Evolutionary conservation across 2,113 vertebrate genomes (phyloP), one percentile per base, ranked within the genome.

Genomic region (Hippocampus zosterae): DNA sequence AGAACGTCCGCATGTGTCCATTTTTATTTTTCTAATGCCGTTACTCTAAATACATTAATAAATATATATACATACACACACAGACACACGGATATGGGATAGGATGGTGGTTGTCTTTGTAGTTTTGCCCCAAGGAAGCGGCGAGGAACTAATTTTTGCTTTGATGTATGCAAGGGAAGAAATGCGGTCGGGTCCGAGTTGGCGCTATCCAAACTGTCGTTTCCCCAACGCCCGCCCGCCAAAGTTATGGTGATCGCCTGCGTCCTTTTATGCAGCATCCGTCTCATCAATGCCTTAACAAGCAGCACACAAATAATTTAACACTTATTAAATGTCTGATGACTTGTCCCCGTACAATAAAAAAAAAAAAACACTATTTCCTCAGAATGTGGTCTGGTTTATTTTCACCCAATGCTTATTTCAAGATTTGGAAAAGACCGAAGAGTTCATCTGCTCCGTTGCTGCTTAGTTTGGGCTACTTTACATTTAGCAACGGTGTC

Each of bases 271-370:
- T 92, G 90, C 89, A 92, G 90, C 88, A 6, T 33, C 29, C 33
- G 78, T 88, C 88, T 92, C 88, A 90, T 91, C 87, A 90, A 90
- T 90, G 91, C 91, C 92, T 93, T 92, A 93, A 91, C 6, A 33
- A 60, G 57, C 57, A 60, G 33, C 27, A 60, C 27, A 76, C 25
- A 65, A 48, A 48, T 41, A 41, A 37, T 65, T 65, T 46, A 44
- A 44, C 42, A 44, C 42, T 37, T 40, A 41, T 4, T 11, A 16
- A 65, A 9, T 65, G 18, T 27, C 33, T 21, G 18, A 48, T 27
- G 57, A 33, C 57, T 33, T 29, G 12, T 27, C 13, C 10, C 55
- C 55, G 15, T 57, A 27, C 55, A 57, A 25, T 57, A 57, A 27
- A 18, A 52, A 55, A 18, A 52, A 55, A 57, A 25, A 57, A 15